Evolutionary conservation across 2,797 vertebrate species (phyloP).

Genomic region (Potorous gilbertii): DNA sequence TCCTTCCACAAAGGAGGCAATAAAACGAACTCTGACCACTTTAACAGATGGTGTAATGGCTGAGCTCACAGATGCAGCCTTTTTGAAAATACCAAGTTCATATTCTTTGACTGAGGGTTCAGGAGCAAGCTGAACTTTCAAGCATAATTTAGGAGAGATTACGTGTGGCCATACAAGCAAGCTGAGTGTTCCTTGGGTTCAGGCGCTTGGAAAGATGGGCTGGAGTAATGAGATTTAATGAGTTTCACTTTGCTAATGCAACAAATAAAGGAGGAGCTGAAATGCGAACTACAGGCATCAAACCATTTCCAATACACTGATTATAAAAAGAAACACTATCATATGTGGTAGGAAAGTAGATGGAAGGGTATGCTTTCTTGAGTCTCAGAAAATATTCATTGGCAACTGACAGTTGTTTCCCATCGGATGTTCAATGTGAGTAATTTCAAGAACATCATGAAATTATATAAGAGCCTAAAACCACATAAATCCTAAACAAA

Average conservation of each 20-base stretch:
- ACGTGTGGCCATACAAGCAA: slow-evolving; percentile 19
- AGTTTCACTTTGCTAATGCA: slow-evolving; percentile 71
- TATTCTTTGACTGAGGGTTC: slow-evolving; percentile 57
- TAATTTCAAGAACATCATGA: slow-evolving; percentile 32
- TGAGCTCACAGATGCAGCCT: not conserved
- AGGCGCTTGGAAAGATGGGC: slow-evolving; percentile 40
- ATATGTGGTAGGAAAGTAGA: slow-evolving; percentile 30
- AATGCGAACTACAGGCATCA: slow-evolving; percentile 58
- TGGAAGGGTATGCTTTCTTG: slow-evolving; percentile 29
- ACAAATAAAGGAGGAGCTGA: slow-evolving; percentile 69
- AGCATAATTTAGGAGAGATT: slow-evolving; percentile 57
- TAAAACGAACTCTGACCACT: slow-evolving; percentile 72
- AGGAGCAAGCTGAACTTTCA: slow-evolving; percentile 67
- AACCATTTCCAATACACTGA: slow-evolving; percentile 59
- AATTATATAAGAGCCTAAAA: not conserved
- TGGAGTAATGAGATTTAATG: slow-evolving; percentile 69
- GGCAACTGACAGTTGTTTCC: slow-evolving; percentile 58
- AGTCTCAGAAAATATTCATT: slow-evolving; percentile 53
- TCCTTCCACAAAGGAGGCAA: slow-evolving; percentile 72
- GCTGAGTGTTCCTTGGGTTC: slow-evolving; percentile 32
- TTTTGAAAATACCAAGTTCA: slow-evolving; percentile 56
- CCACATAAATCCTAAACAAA: not conserved
- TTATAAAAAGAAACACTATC: slow-evolving; percentile 57
- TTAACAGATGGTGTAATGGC: slow-evolving; percentile 64
- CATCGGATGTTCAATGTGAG: slow-evolving; percentile 46